These are phyloP conservation scores for Anadara kagoshimensis DNA, from an alignment of 1,140 invertebrate species.

Conservation along the genomic window DNA sequence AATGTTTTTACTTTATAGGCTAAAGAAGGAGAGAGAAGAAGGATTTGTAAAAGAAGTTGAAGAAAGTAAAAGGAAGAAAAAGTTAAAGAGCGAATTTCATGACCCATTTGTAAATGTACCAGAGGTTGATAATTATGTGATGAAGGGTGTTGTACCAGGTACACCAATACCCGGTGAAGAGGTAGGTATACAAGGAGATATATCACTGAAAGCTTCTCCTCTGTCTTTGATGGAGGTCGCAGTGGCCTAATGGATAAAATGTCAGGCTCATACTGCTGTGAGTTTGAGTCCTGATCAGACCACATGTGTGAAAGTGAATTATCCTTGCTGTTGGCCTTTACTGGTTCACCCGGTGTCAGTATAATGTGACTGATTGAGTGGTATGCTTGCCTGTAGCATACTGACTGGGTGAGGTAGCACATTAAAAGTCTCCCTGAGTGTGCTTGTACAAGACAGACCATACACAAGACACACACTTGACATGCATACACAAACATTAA, in stretches of 20 bases:
- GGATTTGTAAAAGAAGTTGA: constrained; percentile 16
- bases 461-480: no score
- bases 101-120: constrained; percentile 32
- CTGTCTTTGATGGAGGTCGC: not conserved
- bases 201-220: not conserved
- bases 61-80: not conserved
- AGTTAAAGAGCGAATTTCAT: constrained; percentile 11
- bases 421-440: no score
- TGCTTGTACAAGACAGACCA: no score
- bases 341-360: no score
- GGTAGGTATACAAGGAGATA: constrained; percentile 35
- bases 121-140: constrained; percentile 32
- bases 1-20: constrained; percentile 18
- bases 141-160: constrained; percentile 52
- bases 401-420: no score
- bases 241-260: no score
- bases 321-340: no score
- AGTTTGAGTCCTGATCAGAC: no score
- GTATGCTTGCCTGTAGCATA: no score
- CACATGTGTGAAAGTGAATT: no score
- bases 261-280: not conserved
- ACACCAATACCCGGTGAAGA: constrained; percentile 49
- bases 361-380: no score
- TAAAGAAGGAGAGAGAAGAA: constrained; percentile 43
- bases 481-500: no score